Evolutionary conservation across 2,113 vertebrate genomes (phyloP).

Genomic region (Odocoileus virginianus): DNA sequence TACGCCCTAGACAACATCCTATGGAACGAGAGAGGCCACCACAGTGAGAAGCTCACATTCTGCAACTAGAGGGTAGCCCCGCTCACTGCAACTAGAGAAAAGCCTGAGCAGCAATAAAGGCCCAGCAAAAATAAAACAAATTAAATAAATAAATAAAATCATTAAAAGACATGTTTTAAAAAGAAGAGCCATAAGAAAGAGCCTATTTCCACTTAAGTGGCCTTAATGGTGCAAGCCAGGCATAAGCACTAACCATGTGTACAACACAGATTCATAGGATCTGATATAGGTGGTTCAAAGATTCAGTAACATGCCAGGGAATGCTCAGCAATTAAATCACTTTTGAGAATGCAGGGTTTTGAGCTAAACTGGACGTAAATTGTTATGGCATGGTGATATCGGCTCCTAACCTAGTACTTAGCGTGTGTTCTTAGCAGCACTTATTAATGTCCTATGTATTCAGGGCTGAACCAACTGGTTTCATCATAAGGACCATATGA

Average conservation of each 20-base stretch:
- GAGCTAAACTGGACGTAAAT: neutral
- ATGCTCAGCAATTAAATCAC: neutral
- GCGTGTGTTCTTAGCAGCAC: neutral
- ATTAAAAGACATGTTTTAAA: neutral
- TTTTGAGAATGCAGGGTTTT: neutral
- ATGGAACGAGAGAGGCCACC: neutral
- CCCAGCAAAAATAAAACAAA: neutral
- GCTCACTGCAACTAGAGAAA: neutral
- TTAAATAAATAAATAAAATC: neutral
- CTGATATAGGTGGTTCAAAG: neutral
- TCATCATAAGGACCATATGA: neutral
- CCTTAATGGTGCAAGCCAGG: neutral
- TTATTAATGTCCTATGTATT: neutral
- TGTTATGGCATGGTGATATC: neutral
- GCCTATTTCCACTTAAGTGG: neutral
- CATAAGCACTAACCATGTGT: neutral
- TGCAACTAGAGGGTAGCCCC: neutral
- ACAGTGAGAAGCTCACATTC: neutral
- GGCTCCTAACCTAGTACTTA: too few relatives aligned
- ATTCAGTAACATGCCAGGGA: neutral
- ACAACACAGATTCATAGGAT: neutral
- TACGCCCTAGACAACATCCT: neutral
- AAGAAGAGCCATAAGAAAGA: neutral
- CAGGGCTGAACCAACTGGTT: neutral
- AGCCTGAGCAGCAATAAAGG: neutral